phyloP scores from a whole-genome alignment of 2,797 vertebrate species.

The Amblyraja radiata region DNA sequence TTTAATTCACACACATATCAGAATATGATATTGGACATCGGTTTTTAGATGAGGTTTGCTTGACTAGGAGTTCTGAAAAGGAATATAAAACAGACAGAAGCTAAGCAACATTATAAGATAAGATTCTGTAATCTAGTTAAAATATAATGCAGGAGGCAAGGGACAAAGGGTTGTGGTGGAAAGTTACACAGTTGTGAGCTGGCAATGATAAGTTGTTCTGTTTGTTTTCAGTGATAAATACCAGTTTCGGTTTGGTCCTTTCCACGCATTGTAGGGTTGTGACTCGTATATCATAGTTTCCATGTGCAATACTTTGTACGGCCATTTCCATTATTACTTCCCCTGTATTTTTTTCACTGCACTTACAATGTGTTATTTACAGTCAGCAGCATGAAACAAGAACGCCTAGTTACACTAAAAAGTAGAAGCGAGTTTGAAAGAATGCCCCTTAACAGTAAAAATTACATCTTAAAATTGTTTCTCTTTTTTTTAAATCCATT shows the following conservation, averaged over 20 bases:
- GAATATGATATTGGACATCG: not conserved
- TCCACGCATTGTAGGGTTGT: not conserved
- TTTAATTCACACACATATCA: not conserved
- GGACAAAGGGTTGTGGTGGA: not conserved
- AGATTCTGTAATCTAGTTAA: slow-evolving; percentile 1
- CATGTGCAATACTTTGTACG: not conserved
- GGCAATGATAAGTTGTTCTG: not conserved
- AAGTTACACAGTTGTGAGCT: not conserved
- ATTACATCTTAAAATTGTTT: not conserved
- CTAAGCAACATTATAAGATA: not conserved
- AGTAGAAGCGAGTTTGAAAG: not conserved
- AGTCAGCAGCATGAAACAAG: not conserved
- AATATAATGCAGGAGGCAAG: not conserved
- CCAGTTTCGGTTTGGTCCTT: not conserved
- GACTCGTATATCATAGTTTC: not conserved
- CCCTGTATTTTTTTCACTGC: not conserved
- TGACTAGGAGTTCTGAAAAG: not conserved
- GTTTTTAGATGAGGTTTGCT: not conserved
- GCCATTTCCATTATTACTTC: not conserved
- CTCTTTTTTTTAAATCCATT: not conserved
- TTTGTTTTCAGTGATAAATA: slow-evolving; percentile 1
- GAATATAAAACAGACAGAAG: not conserved
- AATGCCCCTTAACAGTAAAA: not conserved
- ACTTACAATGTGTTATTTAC: not conserved
- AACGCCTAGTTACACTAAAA: not conserved